Evolutionary conservation across 2,888 invertebrate species (phyloP).

Genomic region (Hanleya hanleyi): DNA sequence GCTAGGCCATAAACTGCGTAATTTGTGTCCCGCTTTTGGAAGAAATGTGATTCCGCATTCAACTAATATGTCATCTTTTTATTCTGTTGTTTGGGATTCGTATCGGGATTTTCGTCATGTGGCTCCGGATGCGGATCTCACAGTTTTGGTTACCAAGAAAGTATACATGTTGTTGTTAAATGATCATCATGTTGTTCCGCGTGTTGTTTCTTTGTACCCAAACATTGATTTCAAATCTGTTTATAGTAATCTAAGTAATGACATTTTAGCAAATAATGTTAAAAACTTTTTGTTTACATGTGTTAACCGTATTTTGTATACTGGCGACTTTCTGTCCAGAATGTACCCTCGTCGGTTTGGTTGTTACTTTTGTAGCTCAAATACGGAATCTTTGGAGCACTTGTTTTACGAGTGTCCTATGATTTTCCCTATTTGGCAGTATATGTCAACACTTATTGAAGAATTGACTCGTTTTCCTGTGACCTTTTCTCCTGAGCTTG

Average conservation of each 20-base stretch:
- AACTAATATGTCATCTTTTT: not conserved
- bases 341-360: not conserved
- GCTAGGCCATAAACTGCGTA: not conserved
- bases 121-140: not conserved
- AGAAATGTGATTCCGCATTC: slow-evolving; percentile 4
- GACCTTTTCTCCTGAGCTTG: not conserved
- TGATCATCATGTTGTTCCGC: not conserved
- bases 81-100: not conserved
- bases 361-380: not conserved
- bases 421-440: not conserved
- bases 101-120: not conserved
- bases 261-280: not conserved
- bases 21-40: not conserved
- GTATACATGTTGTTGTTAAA: not conserved
- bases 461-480: not conserved
- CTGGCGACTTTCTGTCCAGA: not conserved
- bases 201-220: not conserved
- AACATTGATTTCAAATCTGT: not conserved
- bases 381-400: not conserved
- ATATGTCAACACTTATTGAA: not conserved
- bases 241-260: not conserved
- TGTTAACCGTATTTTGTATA: slow-evolving; percentile 1
- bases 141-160: not conserved
- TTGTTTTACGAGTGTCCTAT: not conserved
- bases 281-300: not conserved